Conservation (phyloP, 2,113 vertebrate species). For the Cyphomyrus plagiostoma region DNA sequence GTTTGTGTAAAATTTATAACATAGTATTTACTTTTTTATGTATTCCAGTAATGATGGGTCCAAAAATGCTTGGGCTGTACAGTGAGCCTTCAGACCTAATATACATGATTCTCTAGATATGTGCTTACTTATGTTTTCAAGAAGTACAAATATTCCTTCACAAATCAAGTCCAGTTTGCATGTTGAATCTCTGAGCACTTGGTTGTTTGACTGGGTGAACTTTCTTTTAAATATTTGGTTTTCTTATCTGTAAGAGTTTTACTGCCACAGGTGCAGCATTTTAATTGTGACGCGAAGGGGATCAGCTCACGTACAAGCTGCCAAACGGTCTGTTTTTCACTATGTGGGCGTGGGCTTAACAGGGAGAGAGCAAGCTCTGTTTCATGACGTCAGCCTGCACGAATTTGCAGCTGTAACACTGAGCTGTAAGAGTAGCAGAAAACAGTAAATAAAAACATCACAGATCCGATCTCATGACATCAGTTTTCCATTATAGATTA, state of each 20-base stretch:
- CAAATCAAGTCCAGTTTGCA: neutral
- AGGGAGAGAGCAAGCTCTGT: constrained; percentile 41
- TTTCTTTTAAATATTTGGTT: neutral
- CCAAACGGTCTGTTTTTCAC: constrained; percentile 33
- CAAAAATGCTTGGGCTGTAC: neutral
- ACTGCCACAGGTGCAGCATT: neutral
- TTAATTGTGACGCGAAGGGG: neutral
- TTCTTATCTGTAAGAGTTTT: neutral
- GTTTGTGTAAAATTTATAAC: neutral
- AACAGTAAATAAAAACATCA: neutral
- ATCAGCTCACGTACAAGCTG: neutral
- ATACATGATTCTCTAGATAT: neutral
- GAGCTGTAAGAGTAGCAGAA: constrained; percentile 22
- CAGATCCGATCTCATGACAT: neutral
- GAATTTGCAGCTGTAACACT: constrained; percentile 43
- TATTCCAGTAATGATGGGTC: neutral
- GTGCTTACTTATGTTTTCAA: neutral
- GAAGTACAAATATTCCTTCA: neutral
- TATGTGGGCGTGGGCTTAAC: constrained; percentile 53
- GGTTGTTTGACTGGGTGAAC: neutral
- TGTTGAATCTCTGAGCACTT: neutral
- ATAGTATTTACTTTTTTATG: neutral
- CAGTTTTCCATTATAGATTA: neutral
- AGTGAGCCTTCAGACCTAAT: neutral
- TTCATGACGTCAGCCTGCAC: constrained; percentile 50